Base-by-base conservation (phyloP, 2,888 invertebrate genomes). In the Eretmocerus hayati region DNA sequence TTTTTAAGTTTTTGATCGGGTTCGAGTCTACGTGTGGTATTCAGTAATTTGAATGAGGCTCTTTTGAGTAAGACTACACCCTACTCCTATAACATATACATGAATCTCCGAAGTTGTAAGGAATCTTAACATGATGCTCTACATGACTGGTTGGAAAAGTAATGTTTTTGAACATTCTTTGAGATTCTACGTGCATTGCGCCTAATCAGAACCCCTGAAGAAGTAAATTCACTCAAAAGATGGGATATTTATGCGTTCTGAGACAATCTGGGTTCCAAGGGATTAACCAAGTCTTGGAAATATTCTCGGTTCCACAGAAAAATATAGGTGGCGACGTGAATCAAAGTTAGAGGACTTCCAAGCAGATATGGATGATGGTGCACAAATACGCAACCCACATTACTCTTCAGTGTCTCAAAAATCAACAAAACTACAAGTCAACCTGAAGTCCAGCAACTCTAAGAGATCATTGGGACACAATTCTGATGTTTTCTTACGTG, bases 381-480 rank as follows among this genome's bases (percentile, higher is more conserved):
- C 62, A 6, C 57, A 56, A 19, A 52, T 56, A 31, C 58, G 56
- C 20, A 35, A 21, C 11, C 59, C 30, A 20, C 3, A 16, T 16
- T 5, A 5, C 23, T 2, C 31, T 23, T 16, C 20, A 2, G 26
- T n/a, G 8, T 9, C 23, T 2, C 31, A 37, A 16, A 39, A 38
- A 21, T n/a, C n/a, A n/a, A n/a, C n/a, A n/a, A n/a, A n/a, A n/a
- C n/a, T n/a, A n/a, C n/a, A n/a, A n/a, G n/a, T n/a, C n/a, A n/a
- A n/a, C n/a, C n/a, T n/a, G n/a, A n/a, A n/a, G n/a, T n/a, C 26
- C 15, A 4, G 20, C 30, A 51, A 19, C 50, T 54, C 48, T 59
- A 59, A 31, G 60, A 59, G 23, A 21, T 53, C 19, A 52, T 65
- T 66, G 46, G 67, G 63, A 13, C 65, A 69, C 49, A 66, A 66